Base-by-base conservation (phyloP, 1,140 invertebrate species). In the Drosophila nigromelanica region DNA sequence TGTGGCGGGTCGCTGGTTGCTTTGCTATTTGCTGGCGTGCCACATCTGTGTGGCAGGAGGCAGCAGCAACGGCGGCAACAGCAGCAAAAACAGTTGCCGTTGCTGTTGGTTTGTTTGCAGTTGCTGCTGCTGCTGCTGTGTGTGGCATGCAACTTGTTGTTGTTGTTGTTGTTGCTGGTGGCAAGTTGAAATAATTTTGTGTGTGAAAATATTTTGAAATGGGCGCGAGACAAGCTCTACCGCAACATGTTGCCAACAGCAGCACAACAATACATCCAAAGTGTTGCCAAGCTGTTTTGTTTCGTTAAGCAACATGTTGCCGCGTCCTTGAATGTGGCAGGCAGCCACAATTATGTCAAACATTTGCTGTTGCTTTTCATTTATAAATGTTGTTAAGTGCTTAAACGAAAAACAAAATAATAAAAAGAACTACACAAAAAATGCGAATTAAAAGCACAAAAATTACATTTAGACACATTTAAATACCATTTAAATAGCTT, bases 401-500 rank as follows among this genome's bases (percentile, higher is more conserved):
- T 78, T 50, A 18, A 54, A 39, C n/a, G 4, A 39, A 12, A 24
- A 24, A 24, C 21, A 24, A 24, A 24, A 24, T 24, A 24, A 24
- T 24, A 8, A 56, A 33, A 42, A 15, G 21, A 66, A 33, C 11
- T 27, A 27, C 27, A 27, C 27, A n/a, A 72, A 79, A 80, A 80
- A 85, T 83, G 72, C 73, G 78, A 76, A 81, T 86, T 81, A 89
- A 90, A 85, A 76, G 75, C 76, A 80, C 76, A 86, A 86, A 90
- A 90, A 90, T 82, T 81, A 77, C 81, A 79, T 77, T 86, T 86
- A 80, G 76, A 90, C 82, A 90, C 87, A 90, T 90, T 90, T 90
- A 90, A 90, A 90, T 90, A 90, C 86, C 86, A 90, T 90, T 90
- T 90, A 90, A 90, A 90, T 82, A 82, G 76, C 81, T 87, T 82